Evolutionary conservation across 2,113 vertebrate species (phyloP).

Genomic region (Carlito syrichta): DNA sequence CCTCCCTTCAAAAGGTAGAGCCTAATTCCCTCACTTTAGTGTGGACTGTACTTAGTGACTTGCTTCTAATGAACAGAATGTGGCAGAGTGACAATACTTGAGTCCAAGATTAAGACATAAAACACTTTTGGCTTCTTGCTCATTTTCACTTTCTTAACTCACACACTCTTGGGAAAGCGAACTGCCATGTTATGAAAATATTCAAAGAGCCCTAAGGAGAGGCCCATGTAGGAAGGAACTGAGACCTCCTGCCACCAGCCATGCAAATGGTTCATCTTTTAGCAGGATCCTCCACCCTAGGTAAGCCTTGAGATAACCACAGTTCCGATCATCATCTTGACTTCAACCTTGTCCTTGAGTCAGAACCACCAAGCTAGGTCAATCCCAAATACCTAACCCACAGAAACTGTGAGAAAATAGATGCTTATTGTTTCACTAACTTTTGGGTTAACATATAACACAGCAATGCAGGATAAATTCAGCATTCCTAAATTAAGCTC

Average conservation of each 20-base stretch:
- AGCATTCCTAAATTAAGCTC: not conserved
- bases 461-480: not conserved
- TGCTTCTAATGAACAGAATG: not conserved
- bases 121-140: not conserved
- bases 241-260: not conserved
- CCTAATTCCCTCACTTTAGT: not conserved
- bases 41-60: not conserved
- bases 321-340: not conserved
- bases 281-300: not conserved
- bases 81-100: not conserved
- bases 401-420: not conserved
- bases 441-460: not conserved
- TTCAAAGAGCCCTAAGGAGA: not conserved
- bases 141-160: not conserved
- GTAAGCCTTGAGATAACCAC: not conserved
- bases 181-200: not conserved
- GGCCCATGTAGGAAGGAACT: fast-evolving
- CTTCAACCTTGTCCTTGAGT: not conserved
- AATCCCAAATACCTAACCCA: not conserved
- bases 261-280: fast-evolving
- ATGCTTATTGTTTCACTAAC: not conserved
- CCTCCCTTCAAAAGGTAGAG: not conserved
- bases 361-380: not conserved
- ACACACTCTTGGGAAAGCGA: not conserved
- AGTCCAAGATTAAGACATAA: not conserved